phyloP scores from a whole-genome alignment of 1,140 invertebrate species.

The Chlorops oryzae region DNA sequence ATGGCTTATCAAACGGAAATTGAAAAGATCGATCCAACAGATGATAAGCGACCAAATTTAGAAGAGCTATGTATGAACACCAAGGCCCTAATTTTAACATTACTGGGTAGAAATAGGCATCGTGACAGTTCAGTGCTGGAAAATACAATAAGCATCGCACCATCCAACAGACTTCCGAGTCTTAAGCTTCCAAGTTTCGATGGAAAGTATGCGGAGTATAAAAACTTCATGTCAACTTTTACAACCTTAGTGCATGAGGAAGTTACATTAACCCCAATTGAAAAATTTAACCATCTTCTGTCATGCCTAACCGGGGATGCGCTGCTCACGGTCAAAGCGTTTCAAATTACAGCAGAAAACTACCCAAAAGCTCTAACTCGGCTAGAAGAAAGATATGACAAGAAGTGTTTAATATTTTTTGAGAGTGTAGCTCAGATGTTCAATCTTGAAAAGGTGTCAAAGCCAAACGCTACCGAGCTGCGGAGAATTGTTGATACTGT shows the following conservation, averaged over 20 bases:
- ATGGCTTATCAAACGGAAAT: neutral
- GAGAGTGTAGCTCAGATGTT: neutral
- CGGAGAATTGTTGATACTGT: neutral
- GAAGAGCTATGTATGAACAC: neutral
- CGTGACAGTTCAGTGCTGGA: too few relatives aligned
- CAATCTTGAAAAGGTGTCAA: neutral
- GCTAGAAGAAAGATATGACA: too few relatives aligned
- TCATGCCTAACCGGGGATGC: too few relatives aligned
- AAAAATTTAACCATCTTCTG: constrained; percentile 11
- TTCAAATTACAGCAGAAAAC: neutral
- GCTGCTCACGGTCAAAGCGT: neutral
- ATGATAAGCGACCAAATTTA: neutral
- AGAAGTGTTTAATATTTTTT: neutral
- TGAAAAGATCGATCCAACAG: neutral
- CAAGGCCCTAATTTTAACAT: neutral
- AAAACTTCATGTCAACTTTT: neutral
- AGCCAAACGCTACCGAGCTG: neutral
- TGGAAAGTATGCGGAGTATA: constrained; percentile 8
- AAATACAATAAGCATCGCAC: neutral
- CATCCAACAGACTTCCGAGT: constrained; percentile 4
- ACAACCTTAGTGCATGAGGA: constrained; percentile 3
- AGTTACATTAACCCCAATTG: constrained; percentile 4
- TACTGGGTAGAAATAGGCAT: neutral
- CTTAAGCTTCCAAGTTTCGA: constrained; percentile 3
- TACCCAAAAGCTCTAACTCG: neutral